Conservation (phyloP, 2,113 vertebrate species). For the Bufo bufo region DNA sequence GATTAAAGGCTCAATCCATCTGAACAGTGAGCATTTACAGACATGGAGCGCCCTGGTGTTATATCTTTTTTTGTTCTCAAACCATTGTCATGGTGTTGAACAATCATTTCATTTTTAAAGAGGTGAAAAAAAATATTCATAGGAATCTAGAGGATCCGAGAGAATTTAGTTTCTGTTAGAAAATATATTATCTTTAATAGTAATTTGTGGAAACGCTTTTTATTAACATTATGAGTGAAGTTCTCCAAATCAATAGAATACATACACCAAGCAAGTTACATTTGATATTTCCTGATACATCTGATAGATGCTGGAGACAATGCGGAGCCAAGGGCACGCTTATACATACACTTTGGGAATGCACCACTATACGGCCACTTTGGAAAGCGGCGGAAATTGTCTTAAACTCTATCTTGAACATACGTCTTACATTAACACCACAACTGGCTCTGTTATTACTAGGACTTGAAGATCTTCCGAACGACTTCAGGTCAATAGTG, state of each 20-base stretch:
- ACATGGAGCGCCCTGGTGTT: slow-evolving; percentile 27
- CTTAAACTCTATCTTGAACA: too few relatives aligned
- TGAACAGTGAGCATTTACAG: slow-evolving; percentile 39
- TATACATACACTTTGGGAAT: too few relatives aligned
- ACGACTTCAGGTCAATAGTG: too few relatives aligned
- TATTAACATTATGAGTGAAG: neutral
- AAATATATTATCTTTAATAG: neutral
- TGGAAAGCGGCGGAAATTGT: too few relatives aligned
- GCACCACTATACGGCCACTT: too few relatives aligned
- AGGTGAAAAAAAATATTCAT: slow-evolving; percentile 6
- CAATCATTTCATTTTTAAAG: slow-evolving; percentile 26
- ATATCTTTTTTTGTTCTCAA: slow-evolving; percentile 24
- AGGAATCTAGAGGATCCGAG: neutral
- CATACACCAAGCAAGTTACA: too few relatives aligned
- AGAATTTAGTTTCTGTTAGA: neutral
- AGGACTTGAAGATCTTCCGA: too few relatives aligned
- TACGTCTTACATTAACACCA: too few relatives aligned
- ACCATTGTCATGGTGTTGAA: slow-evolving; percentile 11
- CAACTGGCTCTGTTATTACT: too few relatives aligned
- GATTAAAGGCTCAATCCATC: slow-evolving; percentile 46
- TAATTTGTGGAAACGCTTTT: neutral
- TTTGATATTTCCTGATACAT: too few relatives aligned
- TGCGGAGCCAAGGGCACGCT: too few relatives aligned
- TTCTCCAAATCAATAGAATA: neutral
- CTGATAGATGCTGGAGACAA: too few relatives aligned